Evolutionary conservation across 2,888 invertebrate species (phyloP), one percentile per base, ranked within the genome.

Genomic region (Drosophila limbata): DNA sequence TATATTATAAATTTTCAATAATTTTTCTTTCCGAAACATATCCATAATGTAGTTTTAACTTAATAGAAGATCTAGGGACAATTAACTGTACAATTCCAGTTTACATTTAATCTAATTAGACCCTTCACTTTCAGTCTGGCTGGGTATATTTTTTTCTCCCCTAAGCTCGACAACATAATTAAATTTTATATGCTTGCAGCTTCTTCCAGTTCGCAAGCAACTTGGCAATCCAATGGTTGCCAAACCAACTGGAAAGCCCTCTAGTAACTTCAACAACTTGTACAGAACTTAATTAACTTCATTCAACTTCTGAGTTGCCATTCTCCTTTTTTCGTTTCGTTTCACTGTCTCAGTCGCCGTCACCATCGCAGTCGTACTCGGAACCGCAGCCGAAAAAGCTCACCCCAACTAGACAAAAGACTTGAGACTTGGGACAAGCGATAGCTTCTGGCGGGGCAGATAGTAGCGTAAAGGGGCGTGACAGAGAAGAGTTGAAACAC

Each of bases 391-490:
- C 37, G 37, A 76, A 72, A 67, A 80, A 72, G 75, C 74, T 81
- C 72, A 50, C 69, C 67, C 69, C 69, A 81, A 72, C 81, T 81
- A 81, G 79, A 79, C 79, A 78, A 75, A 81, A 81, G 81, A 73
- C 40, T 50, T 45, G 37, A 8, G 21, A 44, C 44, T 55, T 61
- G 69, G 52, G 69, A 69, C 51, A 69, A 53, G 37, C 17, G n/a
- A 37, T 15, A 15, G 31, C 47, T 51, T 28, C 15, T n/a, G 39
- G 28, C 57, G 42, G 57, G 44, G 15, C 56, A 40, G 42, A 8
- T 28, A 31, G 42, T 13, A 31, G 31, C 19, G 35, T 10, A 8
- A 39, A 44, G 62, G 65, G 56, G 56, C 55, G 21, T 53, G 37
- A 5, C 33, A 63, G 13, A 19, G 28, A 17, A 31, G 21, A 42